A percentile compares a stretch with the other conserved stretches of the same genome.
phyloP scores from a whole-genome alignment of 1,140 invertebrate genomes.

The Chlorops oryzae region DNA sequence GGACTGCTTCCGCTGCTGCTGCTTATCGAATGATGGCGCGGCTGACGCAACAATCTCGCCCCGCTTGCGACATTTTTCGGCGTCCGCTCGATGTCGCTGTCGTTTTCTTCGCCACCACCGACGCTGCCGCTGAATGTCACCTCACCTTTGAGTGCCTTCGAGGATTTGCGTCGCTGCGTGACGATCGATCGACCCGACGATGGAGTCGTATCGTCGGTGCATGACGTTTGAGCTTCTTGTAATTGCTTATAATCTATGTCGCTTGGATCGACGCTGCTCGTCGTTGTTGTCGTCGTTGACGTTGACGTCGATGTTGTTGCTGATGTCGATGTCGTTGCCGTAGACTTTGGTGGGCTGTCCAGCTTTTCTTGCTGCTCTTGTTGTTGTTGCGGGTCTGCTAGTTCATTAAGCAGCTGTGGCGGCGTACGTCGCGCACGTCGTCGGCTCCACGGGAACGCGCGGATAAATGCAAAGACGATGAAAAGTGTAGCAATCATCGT shows the following conservation, averaged over 20 bases:
- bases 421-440: constrained; percentile 19
- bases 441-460: constrained; percentile 43
- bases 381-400: no score
- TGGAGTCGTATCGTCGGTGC: not conserved
- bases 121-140: constrained; percentile 44
- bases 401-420: constrained; percentile 23
- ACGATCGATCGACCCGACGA: not conserved
- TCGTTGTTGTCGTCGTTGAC: constrained; percentile 19
- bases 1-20: constrained; percentile 5
- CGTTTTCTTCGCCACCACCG: constrained; percentile 35
- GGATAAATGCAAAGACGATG: constrained; percentile 46
- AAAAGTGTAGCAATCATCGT: constrained; percentile 46
- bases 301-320: constrained; percentile 11
- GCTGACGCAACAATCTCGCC: constrained; percentile 11
- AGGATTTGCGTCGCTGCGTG: constrained; percentile 31
- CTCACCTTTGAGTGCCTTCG: constrained; percentile 28
- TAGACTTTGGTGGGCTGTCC: constrained; percentile 9
- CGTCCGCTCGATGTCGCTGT: constrained; percentile 24
- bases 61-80: not conserved
- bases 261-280: constrained; percentile 7
- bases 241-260: not conserved
- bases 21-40: not conserved
- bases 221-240: not conserved
- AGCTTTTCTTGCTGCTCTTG: no score
- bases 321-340: constrained; percentile 11